These are phyloP conservation scores for Caenorhabditis elegans DNA, from an alignment of 1,140 invertebrate species.

Conservation along the genomic window DNA sequence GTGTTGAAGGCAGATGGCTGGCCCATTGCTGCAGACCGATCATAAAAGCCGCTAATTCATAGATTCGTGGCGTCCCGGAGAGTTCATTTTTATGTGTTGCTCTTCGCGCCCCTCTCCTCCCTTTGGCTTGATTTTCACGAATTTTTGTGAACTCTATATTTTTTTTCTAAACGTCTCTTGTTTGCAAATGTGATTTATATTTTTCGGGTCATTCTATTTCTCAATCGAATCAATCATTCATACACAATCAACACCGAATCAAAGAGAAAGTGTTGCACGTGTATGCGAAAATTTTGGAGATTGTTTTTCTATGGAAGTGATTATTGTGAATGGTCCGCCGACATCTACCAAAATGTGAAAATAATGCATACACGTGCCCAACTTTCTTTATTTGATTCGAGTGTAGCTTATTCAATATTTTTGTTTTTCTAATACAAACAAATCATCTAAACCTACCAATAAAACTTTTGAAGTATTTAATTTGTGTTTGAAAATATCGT, in stretches of 20 bases:
- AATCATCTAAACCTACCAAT: too few relatives aligned
- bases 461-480: too few relatives aligned
- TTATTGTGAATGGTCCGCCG: too few relatives aligned
- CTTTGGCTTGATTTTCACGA: neutral
- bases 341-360: too few relatives aligned
- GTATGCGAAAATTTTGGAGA: too few relatives aligned
- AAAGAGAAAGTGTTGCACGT: too few relatives aligned
- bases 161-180: neutral
- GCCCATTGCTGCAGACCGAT: conserved; percentile 19
- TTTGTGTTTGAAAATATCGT: too few relatives aligned
- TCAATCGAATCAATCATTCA: neutral
- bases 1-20: conserved; percentile 15
- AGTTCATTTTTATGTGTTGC: conserved; percentile 9
- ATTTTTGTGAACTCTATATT: conserved; percentile 1
- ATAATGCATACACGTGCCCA: too few relatives aligned
- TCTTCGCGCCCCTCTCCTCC: neutral
- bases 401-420: too few relatives aligned
- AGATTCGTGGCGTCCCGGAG: conserved; percentile 10
- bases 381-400: too few relatives aligned
- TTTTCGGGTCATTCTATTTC: conserved; percentile 8
- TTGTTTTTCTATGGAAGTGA: too few relatives aligned
- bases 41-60: conserved; percentile 32
- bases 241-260: neutral
- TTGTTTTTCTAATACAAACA: too few relatives aligned
- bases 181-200: conserved; percentile 33